Base-by-base conservation (phyloP, 2,888 invertebrate genomes). In the Spialia ferax region DNA sequence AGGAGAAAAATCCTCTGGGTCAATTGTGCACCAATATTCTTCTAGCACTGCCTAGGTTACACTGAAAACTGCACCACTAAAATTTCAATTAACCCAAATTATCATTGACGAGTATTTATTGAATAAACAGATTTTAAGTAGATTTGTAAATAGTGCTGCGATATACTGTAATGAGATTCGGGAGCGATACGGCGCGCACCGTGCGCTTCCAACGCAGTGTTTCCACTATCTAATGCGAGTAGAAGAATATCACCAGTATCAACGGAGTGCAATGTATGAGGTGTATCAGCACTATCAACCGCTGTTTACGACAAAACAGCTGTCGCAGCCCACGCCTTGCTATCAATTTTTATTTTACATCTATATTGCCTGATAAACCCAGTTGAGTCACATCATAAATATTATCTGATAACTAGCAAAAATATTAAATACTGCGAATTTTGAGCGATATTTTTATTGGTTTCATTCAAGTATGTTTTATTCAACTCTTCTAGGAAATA, bases 251-350 rank as follows among this genome's bases (percentile, higher is more conserved):
- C n/a, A n/a, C n/a, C 15, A 50, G 22, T 50, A 23, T 50, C 50
- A 22, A 11, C 20, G 22, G 5, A 50, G 20, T 50, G 22, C 23
- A 20, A 50, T 22, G 22, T 20, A 8, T n/a, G 5, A 22, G 20
- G 22, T 35, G 0, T 10, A 48, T 48, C 22, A 48, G 10, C 10
- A 11, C 10, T 13, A 50, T 50, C 50, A 50, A 50, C 13, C 50
- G 50, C 11, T 8, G 50, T 22, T 52, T 52, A 52, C 52, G 52
- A 1, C 5, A 23, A 52, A 52, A 52, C 23, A 52, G 52, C 52
- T 52, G 52, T 52, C 22, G n/a, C 23, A 15, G 20, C 11, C 48
- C 48, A 48, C 48, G 13, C 18, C 15, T 15, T 18, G 3, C 20
- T 48, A 48, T 52, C 26, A 52, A 13, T 52, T 22, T 23, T 22